These are phyloP conservation scores for Diorhabda elongata DNA, from an alignment of 1,140 invertebrate species.

Conservation along the genomic window DNA sequence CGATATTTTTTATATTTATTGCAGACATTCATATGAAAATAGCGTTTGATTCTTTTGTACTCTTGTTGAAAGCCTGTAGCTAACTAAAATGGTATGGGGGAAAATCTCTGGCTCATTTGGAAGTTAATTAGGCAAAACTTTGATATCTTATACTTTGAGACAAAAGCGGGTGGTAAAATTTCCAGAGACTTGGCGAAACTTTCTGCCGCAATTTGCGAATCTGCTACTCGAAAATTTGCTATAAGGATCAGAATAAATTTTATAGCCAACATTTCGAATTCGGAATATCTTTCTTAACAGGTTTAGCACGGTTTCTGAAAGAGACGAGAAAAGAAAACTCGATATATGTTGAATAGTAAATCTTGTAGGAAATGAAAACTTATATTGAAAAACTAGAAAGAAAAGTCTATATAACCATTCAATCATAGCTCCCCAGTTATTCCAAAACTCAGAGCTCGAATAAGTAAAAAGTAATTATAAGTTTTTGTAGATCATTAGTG, in stretches of 20 bases:
- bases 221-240: constrained; percentile 21
- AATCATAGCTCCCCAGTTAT: no score
- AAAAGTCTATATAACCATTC: no score
- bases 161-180: constrained; percentile 11
- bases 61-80: neutral
- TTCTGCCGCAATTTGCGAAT: constrained; percentile 19
- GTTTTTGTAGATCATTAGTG: no score
- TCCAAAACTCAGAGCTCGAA: no score
- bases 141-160: constrained; percentile 14
- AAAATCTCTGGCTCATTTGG: constrained; percentile 21
- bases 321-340: no score
- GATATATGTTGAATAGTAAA: no score
- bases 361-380: no score
- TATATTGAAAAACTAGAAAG: no score
- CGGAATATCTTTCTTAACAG: neutral
- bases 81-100: neutral
- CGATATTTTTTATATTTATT: neutral
- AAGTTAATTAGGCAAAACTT: constrained; percentile 24
- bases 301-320: no score
- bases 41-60: neutral
- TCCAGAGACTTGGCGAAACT: constrained; percentile 15
- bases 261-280: neutral
- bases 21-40: constrained; percentile 3
- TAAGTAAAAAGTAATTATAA: no score
- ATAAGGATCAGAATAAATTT: constrained; percentile 11